Evolutionary conservation across 2,888 invertebrate species (phyloP), one percentile per base, ranked within the genome.

Genomic region (Sphaerophoria taeniata): DNA sequence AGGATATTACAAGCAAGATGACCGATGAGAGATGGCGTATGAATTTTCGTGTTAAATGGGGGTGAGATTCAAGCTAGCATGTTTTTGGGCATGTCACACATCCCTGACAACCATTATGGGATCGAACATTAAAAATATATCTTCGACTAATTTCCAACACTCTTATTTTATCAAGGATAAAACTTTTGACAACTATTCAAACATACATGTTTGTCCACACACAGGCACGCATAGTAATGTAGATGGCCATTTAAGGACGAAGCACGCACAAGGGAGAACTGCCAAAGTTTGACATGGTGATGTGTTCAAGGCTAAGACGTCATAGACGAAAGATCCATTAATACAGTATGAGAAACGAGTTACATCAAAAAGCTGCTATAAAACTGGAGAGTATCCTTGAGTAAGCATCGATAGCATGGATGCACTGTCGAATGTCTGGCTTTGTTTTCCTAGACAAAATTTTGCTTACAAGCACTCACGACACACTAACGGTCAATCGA

Each of bases 91-190:
- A 70, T 85, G 39, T 39, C 39, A 12, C 6, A 43, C 0, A 43
- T 43, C 24, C 24, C n/a, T 43, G 72, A 69, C 56, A 72, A 61
- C 80, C 65, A 31, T 85, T 81, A 85, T 85, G 81, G 85, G 81
- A 81, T 73, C 76, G 73, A 72, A 65, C 85, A 81, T 85, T 80
- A 81, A 81, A 85, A 81, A 85, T 77, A 81, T 74, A 24, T 24
- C 24, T 24, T 24, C 2, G 24, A 24, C 24, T 24, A 24, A 24
- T 24, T 24, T 24, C 24, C 24, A 24, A 24, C 24, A 24, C 24
- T 24, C 24, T 24, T 24, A 24, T 24, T 24, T 24, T 2, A 24
- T 24, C 24, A 24, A 24, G 24, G 2, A 24, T 24, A 24, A 24
- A 24, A 24, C 24, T 24, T 24, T 24, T 24, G 24, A 24, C 24